Evolutionary conservation across 1,140 invertebrate species (phyloP), one percentile per base, ranked within the genome.

Genomic region (Laupala kohalensis): DNA sequence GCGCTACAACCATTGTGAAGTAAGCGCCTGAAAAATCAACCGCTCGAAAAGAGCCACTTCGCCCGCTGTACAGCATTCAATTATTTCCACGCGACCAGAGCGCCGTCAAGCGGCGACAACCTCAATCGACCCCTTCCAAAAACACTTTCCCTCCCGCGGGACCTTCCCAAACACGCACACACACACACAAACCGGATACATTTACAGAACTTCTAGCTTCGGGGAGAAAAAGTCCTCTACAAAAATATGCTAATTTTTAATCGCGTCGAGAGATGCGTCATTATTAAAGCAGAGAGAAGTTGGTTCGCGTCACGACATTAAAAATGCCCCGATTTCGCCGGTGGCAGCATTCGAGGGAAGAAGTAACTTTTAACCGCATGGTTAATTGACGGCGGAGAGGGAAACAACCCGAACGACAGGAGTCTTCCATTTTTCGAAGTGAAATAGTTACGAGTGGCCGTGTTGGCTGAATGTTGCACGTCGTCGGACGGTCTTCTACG

Each of bases 401-500:
- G 1, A 19, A 53, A 53, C 37, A 53, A 53, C 37, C 37, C 37
- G 9, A 19, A 19, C 37, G 37, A 53, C 37, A 53, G 37, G 9
- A 53, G 37, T 53, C 37, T 53, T 53, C 37, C 37, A 53, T 53
- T 53, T 53, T 53, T 53, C 37, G 37, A 19, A 19, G 37, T 53
- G 37, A 53, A 53, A 53, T 53, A 53, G 37, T 53, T 19, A 53
- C 37, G 37, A 53, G 37, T 19, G 37, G 37, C 37, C 37, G 37
- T 53, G 37, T 53, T 19, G 37, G 37, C 37, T 53, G 37, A 53
- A 53, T 53, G 37, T 53, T 53, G 37, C 37, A 53, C 76, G 94
- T 94, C 77, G 88, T 88, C 83, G 94, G 94, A 75, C 89, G 90
- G 79, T 92, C 94, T 70, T 91, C 91, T 64, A 91, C 92, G 81